phyloP scores from a whole-genome alignment of 2,888 invertebrate species.

The Coelogynopora nodosa region DNA sequence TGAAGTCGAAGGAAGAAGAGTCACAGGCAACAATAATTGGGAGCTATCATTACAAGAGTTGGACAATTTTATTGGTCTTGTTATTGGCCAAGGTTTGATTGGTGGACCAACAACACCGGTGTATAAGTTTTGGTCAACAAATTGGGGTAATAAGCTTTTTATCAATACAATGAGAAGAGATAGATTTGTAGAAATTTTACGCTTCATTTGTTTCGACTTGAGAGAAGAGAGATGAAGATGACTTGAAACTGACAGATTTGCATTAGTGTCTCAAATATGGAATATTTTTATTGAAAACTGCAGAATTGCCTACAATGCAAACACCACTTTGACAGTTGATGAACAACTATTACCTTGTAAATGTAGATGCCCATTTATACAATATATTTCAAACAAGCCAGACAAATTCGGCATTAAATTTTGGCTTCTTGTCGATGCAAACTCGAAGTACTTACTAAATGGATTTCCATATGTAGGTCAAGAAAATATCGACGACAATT shows the following conservation, averaged over 20 bases:
- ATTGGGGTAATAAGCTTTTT: too few species aligned
- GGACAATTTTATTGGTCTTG: too few species aligned
- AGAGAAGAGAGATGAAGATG: too few species aligned
- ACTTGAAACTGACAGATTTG: neutral
- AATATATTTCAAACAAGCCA: neutral
- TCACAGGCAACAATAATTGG: too few species aligned
- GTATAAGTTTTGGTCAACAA: neutral
- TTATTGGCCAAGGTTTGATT: too few species aligned
- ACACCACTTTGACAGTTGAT: neutral
- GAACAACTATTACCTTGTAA: neutral
- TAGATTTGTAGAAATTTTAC: too few species aligned
- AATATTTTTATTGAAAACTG: too few species aligned
- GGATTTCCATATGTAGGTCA: slow-evolving; percentile 34
- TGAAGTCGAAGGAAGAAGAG: too few species aligned
- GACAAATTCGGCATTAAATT: neutral
- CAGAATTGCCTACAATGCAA: neutral
- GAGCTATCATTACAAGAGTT: too few species aligned
- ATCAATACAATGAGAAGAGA: too few species aligned
- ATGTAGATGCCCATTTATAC: slow-evolving; percentile 22
- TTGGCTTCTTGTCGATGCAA: slow-evolving; percentile 16
- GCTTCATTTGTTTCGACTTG: too few species aligned
- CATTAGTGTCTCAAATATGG: neutral
- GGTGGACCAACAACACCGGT: too few species aligned
- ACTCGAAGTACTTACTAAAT: slow-evolving; percentile 19
- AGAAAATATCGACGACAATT: slow-evolving; percentile 27